These are phyloP conservation scores for Oceanodroma tethys DNA, from an alignment of 2,113 vertebrate species.

Conservation along the genomic window DNA sequence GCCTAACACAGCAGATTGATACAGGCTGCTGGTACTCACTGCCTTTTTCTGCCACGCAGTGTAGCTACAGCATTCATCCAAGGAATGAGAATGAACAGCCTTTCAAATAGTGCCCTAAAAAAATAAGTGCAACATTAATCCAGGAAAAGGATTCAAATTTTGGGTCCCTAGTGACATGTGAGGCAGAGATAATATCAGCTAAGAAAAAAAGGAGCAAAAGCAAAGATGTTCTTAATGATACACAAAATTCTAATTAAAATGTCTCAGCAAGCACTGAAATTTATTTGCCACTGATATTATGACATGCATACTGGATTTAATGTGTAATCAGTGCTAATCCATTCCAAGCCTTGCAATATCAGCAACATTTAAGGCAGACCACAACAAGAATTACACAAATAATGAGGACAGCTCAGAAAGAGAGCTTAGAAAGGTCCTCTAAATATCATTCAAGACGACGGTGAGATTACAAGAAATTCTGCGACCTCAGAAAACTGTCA, in stretches of 20 bases:
- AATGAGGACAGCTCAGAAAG: neutral
- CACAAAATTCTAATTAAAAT: conserved; percentile 23
- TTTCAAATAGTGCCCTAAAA: neutral
- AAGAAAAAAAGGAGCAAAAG: neutral
- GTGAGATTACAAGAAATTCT: conserved; percentile 4
- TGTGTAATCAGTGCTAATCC: neutral
- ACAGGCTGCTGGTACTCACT: neutral
- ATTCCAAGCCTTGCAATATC: neutral
- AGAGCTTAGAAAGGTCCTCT: neutral
- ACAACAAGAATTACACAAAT: conserved; percentile 1
- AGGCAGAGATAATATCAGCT: neutral
- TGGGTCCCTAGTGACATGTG: neutral
- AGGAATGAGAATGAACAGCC: neutral
- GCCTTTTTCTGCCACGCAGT: neutral
- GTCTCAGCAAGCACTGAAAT: neutral
- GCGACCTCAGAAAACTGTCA: neutral
- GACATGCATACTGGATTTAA: neutral
- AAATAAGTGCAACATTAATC: neutral
- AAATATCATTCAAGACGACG: neutral
- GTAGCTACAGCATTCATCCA: neutral
- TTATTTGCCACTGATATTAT: conserved; percentile 11
- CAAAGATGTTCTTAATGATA: neutral
- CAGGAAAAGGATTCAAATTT: neutral
- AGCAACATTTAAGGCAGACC: neutral
- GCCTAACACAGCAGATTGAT: neutral